Evolutionary conservation across 2,113 vertebrate species (phyloP).

Genomic region (Apodemus sylvaticus): DNA sequence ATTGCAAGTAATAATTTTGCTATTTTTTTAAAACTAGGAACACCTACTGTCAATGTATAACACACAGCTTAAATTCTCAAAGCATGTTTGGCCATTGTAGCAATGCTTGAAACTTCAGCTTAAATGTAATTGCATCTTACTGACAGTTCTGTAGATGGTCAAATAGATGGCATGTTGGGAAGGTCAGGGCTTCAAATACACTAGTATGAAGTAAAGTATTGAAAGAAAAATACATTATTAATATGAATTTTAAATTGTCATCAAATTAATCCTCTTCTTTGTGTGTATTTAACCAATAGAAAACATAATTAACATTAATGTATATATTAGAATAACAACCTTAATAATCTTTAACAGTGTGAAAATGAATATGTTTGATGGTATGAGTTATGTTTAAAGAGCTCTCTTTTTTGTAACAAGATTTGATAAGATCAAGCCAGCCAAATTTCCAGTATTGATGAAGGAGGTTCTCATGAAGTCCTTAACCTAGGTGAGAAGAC

Average conservation of each 20-base stretch:
- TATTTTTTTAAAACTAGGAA: slow-evolving; percentile 15
- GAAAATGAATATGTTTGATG: neutral
- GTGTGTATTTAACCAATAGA: slow-evolving; percentile 65
- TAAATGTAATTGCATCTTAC: neutral
- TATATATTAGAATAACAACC: neutral
- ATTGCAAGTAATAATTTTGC: neutral
- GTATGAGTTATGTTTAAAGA: neutral
- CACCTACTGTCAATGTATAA: slow-evolving; percentile 73
- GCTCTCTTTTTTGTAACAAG: neutral
- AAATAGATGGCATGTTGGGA: neutral
- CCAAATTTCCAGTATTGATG: neutral
- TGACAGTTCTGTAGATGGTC: neutral
- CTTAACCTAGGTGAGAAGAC: neutral
- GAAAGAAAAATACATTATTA: neutral
- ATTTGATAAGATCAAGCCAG: neutral
- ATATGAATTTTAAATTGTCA: slow-evolving; percentile 8
- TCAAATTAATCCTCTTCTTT: slow-evolving; percentile 3
- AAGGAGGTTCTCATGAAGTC: neutral
- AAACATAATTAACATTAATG: neutral
- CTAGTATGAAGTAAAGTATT: neutral
- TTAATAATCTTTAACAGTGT: neutral
- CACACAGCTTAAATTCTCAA: slow-evolving; percentile 77
- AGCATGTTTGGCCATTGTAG: slow-evolving; percentile 58
- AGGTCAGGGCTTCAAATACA: neutral
- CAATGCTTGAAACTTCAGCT: neutral